Base-by-base conservation (phyloP, 2,888 invertebrate genomes). In the Lasius fuliginosus region DNA sequence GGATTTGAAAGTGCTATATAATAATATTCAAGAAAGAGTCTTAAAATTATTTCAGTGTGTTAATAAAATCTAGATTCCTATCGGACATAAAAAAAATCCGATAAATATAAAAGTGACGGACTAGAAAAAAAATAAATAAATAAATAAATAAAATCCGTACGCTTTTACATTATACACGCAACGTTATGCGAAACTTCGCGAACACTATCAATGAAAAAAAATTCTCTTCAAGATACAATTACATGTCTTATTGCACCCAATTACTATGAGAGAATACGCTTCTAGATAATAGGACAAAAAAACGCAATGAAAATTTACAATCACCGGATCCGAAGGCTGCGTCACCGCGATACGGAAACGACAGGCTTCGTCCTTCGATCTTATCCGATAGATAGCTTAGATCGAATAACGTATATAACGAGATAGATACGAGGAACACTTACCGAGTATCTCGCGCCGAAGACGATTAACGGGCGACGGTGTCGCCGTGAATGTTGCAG, bases 401-500 rank as follows among this genome's bases (percentile, higher is more conserved):
- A 69, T 69, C 69, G 12, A 18, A 30, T 18, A 27, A 27, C 67
- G 33, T n/a, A 23, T 5, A 46, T n/a, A n/a, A 27, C 11, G 8
- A 42, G 49, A 33, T 18, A 75, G 15, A 53, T 27, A 12, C 33
- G 49, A 33, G 4, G 11, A 40, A 33, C 23, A 89, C 89, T 89
- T 84, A 89, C 89, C 88, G 60, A 79, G 60, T 73, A 81, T 84
- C 49, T 84, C 49, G 49, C 62, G 81, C 65, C 42, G 67, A 8
- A 49, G 75, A 82, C 27, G 67, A 84, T 88, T 89, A 89, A 87
- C 85, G 79, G 75, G 71, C 60, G 60, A 84, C 74, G 64, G 67
- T 62, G 69, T 77, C 71, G 81, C 79, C 84, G 86, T n/a, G 68
- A 85, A 88, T 82, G 86, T 76, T 88, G 81, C 86, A 88, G 86